These are phyloP conservation scores for Mus pahari DNA, from an alignment of 2,113 vertebrate species.

Conservation along the genomic window DNA sequence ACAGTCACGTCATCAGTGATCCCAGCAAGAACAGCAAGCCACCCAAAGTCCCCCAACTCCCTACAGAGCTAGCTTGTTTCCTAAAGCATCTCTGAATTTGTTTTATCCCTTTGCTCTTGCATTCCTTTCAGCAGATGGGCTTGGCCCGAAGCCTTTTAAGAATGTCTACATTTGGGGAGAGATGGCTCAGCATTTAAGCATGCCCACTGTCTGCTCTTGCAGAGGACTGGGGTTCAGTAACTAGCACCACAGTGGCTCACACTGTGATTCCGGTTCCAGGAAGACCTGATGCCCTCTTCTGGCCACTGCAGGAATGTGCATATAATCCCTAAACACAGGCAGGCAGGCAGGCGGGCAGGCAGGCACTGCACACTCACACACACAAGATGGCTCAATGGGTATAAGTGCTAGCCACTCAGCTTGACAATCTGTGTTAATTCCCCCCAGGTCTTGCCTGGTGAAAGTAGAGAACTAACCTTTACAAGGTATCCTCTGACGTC, in stretches of 20 bases:
- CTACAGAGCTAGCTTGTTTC: neutral
- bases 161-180: neutral
- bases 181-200: neutral
- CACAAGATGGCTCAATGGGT: too few relatives aligned
- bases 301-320: neutral
- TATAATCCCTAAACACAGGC: neutral
- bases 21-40: neutral
- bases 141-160: conserved; percentile 7
- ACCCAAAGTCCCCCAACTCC: conserved; percentile 12
- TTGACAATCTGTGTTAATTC: neutral
- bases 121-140: neutral
- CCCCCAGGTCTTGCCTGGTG: too few relatives aligned
- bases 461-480: neutral
- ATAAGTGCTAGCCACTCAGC: neutral
- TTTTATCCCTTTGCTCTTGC: neutral
- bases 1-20: neutral
- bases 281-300: neutral
- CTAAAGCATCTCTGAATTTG: conserved; percentile 1
- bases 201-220: neutral
- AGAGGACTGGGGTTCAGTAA: neutral
- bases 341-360: neutral
- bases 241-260: neutral
- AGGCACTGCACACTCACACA: too few relatives aligned
- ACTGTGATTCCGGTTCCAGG: neutral
- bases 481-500: neutral